Conservation (phyloP, 2,113 vertebrate genomes). For the Motacilla alba region DNA sequence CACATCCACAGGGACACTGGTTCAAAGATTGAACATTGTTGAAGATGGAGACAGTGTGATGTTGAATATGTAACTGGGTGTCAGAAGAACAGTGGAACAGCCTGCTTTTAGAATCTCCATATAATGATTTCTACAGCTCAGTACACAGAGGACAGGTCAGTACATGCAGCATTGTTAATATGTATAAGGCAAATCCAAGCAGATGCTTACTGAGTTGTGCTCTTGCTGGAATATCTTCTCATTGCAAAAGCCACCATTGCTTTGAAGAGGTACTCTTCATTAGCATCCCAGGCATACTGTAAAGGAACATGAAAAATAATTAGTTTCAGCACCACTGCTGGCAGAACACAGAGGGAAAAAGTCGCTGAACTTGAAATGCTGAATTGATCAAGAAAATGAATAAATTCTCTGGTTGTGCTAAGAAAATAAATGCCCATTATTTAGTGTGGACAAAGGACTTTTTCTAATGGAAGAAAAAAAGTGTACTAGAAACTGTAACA, state of each 20-base stretch:
- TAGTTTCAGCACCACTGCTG: neutral
- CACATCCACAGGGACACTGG: neutral
- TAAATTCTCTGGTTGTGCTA: neutral
- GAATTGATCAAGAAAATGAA: neutral
- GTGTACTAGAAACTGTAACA: neutral
- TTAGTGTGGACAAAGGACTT: neutral
- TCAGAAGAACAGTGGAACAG: neutral
- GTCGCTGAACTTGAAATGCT: neutral
- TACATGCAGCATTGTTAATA: neutral
- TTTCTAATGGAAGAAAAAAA: neutral
- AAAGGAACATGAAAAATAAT: slow-evolving; percentile 48
- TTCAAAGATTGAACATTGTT: neutral
- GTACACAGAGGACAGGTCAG: neutral
- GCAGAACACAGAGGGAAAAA: neutral
- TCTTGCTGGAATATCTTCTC: slow-evolving; percentile 70
- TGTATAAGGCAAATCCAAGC: neutral
- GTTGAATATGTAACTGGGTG: neutral
- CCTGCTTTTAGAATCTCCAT: neutral
- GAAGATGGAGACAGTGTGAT: neutral
- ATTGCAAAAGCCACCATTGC: slow-evolving; percentile 89
- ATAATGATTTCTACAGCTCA: neutral
- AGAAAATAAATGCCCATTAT: neutral
- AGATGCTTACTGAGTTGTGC: slow-evolving; percentile 79
- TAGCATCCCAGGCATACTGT: slow-evolving; percentile 89
- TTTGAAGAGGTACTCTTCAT: slow-evolving; percentile 89